phyloP scores from a whole-genome alignment of 2,888 invertebrate species.

The Ophioninae sp. region DNA sequence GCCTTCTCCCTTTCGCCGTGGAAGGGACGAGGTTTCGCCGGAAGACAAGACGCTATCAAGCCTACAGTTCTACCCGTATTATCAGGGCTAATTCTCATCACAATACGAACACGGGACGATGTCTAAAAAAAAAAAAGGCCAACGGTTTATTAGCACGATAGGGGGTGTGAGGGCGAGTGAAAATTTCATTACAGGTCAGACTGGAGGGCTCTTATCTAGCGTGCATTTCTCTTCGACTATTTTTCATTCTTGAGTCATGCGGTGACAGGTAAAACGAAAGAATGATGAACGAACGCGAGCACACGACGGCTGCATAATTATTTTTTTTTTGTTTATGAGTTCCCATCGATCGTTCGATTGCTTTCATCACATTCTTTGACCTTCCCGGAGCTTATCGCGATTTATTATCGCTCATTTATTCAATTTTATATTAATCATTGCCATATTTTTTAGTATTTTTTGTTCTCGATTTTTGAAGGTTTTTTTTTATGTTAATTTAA shows the following conservation, averaged over 20 bases:
- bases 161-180: conserved; percentile 50
- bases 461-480: not conserved
- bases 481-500: not conserved
- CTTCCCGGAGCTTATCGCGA: not conserved
- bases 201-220: conserved; percentile 50
- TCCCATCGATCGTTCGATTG: not conserved
- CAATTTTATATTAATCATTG: not conserved
- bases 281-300: not conserved
- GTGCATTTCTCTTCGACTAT: conserved; percentile 49
- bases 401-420: too few relatives aligned
- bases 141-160: conserved; percentile 59
- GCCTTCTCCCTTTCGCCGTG: not conserved
- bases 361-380: conserved; percentile 7
- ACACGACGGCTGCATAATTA: conserved; percentile 1
- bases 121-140: conserved; percentile 34
- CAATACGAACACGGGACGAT: conserved; percentile 27
- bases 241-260: conserved; percentile 49
- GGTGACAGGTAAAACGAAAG: conserved; percentile 30
- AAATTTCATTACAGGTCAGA: conserved; percentile 61
- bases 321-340: not conserved
- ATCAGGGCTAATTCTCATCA: conserved; percentile 30
- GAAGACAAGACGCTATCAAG: conserved; percentile 18
- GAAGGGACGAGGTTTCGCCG: not conserved
- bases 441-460: too few relatives aligned
- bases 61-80: conserved; percentile 31